A percentile compares a stretch with the other conserved stretches of the same genome.
These are phyloP conservation scores for Gymnothorax javanicus DNA, from an alignment of 2,797 vertebrate genomes.

Conservation along the genomic window DNA sequence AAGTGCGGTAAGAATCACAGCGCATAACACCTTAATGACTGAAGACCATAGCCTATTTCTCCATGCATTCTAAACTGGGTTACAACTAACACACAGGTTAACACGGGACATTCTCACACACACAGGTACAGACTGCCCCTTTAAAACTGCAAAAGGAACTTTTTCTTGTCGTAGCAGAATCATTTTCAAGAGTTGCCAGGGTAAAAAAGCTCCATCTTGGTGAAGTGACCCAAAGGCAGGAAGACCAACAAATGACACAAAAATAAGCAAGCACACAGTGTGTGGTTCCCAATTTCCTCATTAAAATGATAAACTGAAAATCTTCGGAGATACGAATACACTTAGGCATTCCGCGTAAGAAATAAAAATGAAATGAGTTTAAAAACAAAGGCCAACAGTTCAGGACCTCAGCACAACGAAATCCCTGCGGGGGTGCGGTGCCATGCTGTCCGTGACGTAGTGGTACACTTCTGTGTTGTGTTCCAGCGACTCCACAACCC, in stretches of 20 bases:
- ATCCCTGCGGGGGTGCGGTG: constrained; percentile 79
- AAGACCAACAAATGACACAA: background rate
- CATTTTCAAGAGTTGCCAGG: background rate
- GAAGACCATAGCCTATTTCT: background rate
- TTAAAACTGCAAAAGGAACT: background rate
- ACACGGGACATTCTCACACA: background rate
- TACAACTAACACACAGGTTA: background rate
- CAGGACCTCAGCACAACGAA: constrained; percentile 78
- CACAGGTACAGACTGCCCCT: background rate
- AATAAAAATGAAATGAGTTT: background rate
- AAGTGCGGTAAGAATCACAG: background rate
- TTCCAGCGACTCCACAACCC: constrained; percentile 76
- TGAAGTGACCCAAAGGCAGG: background rate
- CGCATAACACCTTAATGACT: background rate
- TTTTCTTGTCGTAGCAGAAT: background rate
- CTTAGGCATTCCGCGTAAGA: background rate
- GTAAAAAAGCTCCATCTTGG: background rate
- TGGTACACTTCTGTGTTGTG: constrained; percentile 79
- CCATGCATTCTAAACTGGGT: background rate
- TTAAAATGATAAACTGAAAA: background rate
- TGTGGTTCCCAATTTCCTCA: background rate
- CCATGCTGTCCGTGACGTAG: constrained; percentile 85
- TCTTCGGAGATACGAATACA: background rate
- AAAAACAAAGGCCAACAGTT: background rate
- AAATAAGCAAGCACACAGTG: constrained; percentile 14